Evolutionary conservation across 2,797 vertebrate species (phyloP), one percentile per base, ranked within the genome.

Genomic region (Enteromius afrohamiltoni): DNA sequence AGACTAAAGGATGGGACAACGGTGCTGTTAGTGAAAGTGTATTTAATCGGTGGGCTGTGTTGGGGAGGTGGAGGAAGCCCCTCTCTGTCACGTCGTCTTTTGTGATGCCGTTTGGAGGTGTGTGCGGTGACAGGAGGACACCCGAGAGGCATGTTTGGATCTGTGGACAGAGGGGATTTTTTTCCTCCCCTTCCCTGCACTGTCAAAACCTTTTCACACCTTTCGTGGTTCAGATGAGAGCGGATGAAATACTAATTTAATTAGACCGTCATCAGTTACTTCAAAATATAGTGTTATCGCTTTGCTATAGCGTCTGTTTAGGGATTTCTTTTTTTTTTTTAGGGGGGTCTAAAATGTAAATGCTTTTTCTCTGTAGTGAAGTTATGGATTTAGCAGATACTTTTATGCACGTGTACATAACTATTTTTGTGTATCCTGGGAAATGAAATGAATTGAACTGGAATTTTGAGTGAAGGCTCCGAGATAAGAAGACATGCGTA

Each of bases 241-340:
- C 87, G 71, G 90, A 88, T 89, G 92, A 90, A 89, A 92, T 88
- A 77, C 88, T 93, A 93, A 94, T 92, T 94, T 94, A 95, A 95
- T 95, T 94, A 94, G 88, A 88, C 86, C 91, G 86, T 93, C 91
- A 91, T 93, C 94, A 94, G 84, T 86, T 90, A 87, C 85, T 93
- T 89, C 92, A 93, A 93, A 91, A 88, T 89, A 89, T 92, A 93
- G 92, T 92, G 87, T 84, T 89, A 90, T 85, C 83, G 69, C 51
- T 80, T 75, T 40, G 21, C 34, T 77, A 71, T 83, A 75, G 83
- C 31, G 83, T 74, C 68, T 64, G 37, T 68, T 42, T 80, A 53
- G 10, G 21, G 6, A 1, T 62, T 9, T 10, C 17, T 45, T 55
- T 69, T 64, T 42, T 40, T 7, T 7, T 8, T 10, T 9, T 2